Evolutionary conservation across 1,140 invertebrate species (phyloP), one percentile per base, ranked within the genome.

Genomic region (Drosophila kohkoa): DNA sequence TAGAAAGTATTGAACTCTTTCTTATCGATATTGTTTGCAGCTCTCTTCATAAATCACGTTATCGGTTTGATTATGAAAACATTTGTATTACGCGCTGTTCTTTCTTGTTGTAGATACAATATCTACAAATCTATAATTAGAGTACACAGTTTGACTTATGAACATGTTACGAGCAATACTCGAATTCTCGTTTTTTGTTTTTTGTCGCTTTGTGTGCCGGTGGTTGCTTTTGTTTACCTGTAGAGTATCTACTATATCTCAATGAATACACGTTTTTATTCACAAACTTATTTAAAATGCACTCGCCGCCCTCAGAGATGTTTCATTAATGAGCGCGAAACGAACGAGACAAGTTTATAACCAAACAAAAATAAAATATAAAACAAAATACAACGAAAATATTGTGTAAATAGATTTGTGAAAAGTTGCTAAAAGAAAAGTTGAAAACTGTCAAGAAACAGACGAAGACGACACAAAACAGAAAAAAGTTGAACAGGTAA

Each of bases 71-170:
- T 86, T 76, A 69, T 67, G 63, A 52, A 69, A 75, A 81, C 79
- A 85, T 74, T 81, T 66, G 75, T 79, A 79, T 60, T 51, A 75
- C 71, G 69, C 35, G 25, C 55, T 83, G 46, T 55, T 69, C 45
- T 54, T 63, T 75, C 20, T 46, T 41, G 35, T 49, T 45, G 66
- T 58, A 81, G 82, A 81, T 86, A 86, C 75, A 81, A 82, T 86
- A 86, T 86, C 82, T 86, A 78, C 75, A 77, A 71, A 78, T 85
- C 81, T 86, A 86, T 86, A 85, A 85, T 85, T 86, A 79, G 75
- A 86, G 78, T 52, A 60, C 45, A 25, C 35, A 71, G 35, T 70
- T 63, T 77, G 58, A 60, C 54, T 64, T 70, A 70, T 10, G 49
- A 54, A 38, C 71, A 69, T 67, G 48, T 54, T 41, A 66, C 15